Evolutionary conservation across 2,113 vertebrate species (phyloP).

Genomic region (Nematolebias whitei): DNA sequence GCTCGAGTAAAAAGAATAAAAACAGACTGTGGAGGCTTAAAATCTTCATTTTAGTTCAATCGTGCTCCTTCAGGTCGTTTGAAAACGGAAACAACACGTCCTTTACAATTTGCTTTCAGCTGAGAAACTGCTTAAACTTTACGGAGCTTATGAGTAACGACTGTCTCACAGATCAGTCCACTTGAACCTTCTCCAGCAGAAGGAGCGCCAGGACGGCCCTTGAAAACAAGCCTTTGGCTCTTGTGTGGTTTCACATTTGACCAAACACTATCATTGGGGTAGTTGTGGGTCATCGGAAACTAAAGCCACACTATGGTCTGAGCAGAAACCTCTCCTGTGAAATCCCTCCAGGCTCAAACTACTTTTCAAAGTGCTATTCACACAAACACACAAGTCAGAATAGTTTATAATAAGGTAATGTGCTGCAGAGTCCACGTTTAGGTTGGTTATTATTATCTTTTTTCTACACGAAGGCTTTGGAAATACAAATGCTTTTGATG

Average conservation of each 20-base stretch:
- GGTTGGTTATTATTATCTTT: too few species aligned
- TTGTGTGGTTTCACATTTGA: slow-evolving; percentile 3
- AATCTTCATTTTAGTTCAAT: too few species aligned
- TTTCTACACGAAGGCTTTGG: neutral
- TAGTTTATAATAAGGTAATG: neutral
- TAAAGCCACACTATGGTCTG: neutral
- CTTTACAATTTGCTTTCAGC: neutral
- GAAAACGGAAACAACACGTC: neutral
- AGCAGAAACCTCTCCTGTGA: neutral
- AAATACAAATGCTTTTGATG: too few species aligned
- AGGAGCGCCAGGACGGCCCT: neutral
- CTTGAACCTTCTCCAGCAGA: neutral
- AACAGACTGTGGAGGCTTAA: too few species aligned
- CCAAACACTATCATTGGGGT: slow-evolving; percentile 3
- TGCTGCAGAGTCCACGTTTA: neutral
- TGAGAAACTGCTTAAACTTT: neutral
- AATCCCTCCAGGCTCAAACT: neutral
- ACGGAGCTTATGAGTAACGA: slow-evolving; percentile 1
- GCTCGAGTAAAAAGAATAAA: too few species aligned
- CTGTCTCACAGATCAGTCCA: neutral
- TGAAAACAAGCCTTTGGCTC: neutral
- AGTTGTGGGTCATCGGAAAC: slow-evolving; percentile 1
- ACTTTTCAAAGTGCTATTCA: neutral
- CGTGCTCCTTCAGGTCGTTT: too few species aligned
- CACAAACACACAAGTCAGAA: neutral